Evolutionary conservation across 2,113 vertebrate species (phyloP).

Genomic region (Phyllostomus discolor): DNA sequence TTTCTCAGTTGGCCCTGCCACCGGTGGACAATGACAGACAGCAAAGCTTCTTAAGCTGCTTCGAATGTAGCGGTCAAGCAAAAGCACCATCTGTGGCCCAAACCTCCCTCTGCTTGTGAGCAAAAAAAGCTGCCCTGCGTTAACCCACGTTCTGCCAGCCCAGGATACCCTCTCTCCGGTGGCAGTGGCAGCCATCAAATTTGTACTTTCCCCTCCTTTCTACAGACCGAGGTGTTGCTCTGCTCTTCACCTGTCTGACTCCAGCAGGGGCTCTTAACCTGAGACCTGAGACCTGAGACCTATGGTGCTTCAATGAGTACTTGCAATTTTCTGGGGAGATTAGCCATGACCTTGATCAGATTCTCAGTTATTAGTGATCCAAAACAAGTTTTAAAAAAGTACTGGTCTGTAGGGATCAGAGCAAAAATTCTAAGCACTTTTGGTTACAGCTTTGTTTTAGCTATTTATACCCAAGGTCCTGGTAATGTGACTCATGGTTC

Average conservation of each 20-base stretch:
- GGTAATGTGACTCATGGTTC: conserved; percentile 17
- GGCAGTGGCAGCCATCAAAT: neutral
- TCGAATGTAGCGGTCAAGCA: neutral
- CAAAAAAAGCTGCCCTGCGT: neutral
- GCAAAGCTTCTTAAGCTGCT: neutral
- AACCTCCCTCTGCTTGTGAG: neutral
- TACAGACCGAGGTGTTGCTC: neutral
- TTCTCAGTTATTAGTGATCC: neutral
- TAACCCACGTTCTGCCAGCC: neutral
- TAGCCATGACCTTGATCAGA: neutral
- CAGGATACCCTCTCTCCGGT: neutral
- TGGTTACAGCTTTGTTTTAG: conserved; percentile 21
- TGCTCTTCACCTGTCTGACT: neutral
- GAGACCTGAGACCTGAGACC: neutral
- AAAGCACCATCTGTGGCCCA: neutral
- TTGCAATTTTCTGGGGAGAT: neutral
- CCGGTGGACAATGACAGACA: neutral
- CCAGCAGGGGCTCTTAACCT: neutral
- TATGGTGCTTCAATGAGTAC: neutral
- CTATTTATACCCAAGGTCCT: conserved; percentile 14
- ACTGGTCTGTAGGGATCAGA: conserved; percentile 13
- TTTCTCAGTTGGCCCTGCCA: neutral
- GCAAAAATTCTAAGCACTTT: conserved; percentile 43
- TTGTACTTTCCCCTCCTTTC: neutral
- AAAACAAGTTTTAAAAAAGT: neutral